These are phyloP conservation scores for Epinotia brunnichana DNA, from an alignment of 2,888 invertebrate genomes.

Conservation along the genomic window DNA sequence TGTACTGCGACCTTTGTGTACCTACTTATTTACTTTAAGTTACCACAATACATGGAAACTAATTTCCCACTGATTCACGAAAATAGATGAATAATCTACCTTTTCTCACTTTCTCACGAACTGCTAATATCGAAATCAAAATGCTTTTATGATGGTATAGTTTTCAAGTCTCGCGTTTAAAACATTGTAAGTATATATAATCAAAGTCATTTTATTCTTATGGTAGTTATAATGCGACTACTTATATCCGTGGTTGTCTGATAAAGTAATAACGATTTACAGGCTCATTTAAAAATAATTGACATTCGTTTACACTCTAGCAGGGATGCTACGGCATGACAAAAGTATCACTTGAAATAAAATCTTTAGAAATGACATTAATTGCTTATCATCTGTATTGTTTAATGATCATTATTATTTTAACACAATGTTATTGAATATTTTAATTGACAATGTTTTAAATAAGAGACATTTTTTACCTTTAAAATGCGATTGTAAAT, in stretches of 20 bases:
- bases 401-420: not conserved
- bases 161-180: constrained; percentile 12
- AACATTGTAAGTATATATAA: constrained; percentile 20
- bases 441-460: not conserved
- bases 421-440: no score
- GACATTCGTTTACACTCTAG: not conserved
- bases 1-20: not conserved
- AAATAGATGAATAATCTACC: constrained; percentile 16
- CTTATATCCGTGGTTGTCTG: not conserved
- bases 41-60: not conserved
- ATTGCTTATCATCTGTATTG: not conserved
- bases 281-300: not conserved
- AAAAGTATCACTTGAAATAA: not conserved
- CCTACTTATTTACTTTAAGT: not conserved
- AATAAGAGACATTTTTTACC: constrained; percentile 4
- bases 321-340: not conserved
- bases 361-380: not conserved
- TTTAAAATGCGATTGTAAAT: constrained; percentile 35
- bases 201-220: not conserved
- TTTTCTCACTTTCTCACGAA: constrained; percentile 15
- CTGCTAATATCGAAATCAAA: constrained; percentile 6
- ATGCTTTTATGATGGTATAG: constrained; percentile 4
- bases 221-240: not conserved
- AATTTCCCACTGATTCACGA: constrained; percentile 12
- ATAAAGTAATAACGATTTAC: not conserved